Conservation (phyloP, 2,113 vertebrate species). For the Gambusia affinis region DNA sequence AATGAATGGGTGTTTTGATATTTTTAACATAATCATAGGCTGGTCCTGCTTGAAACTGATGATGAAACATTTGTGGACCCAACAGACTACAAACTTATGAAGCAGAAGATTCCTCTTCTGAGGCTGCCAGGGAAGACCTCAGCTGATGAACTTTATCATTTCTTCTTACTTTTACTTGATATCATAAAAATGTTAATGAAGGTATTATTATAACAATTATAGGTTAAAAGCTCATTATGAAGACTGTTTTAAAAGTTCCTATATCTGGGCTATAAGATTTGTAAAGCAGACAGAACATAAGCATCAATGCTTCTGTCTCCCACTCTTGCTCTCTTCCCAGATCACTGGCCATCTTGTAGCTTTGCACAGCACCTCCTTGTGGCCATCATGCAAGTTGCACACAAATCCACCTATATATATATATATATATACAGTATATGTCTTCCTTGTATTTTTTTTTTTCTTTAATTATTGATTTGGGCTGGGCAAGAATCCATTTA, state of each 20-base stretch:
- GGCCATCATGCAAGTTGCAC: constrained; percentile 53
- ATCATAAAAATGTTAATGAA: constrained; percentile 59
- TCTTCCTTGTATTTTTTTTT: constrained; percentile 73
- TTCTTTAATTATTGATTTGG: constrained; percentile 31
- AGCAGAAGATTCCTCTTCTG: constrained; percentile 48
- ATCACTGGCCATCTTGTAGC: constrained; percentile 73
- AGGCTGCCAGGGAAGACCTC: constrained; percentile 76
- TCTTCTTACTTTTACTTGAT: constrained; percentile 52
- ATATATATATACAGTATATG: constrained; percentile 15
- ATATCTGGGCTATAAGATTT: constrained; percentile 73
- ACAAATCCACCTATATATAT: constrained; percentile 27
- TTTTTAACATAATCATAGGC: constrained; percentile 44
- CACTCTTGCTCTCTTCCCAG: constrained; percentile 56
- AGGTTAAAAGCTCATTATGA: constrained; percentile 68
- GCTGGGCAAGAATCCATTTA: constrained; percentile 35
- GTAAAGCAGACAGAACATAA: constrained; percentile 59
- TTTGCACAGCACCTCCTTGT: constrained; percentile 70
- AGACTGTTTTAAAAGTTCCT: constrained; percentile 78
- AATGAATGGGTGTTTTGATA: constrained; percentile 5
- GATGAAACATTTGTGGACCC: constrained; percentile 15
- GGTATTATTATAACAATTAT: constrained; percentile 61
- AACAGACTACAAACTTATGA: constrained; percentile 25
- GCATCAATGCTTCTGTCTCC: constrained; percentile 34
- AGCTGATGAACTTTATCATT: constrained; percentile 50
- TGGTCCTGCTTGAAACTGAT: constrained; percentile 50